Percentiles rank a stretch among this genome's conserved stretches.
These are phyloP conservation scores for Mesorhabditis sp. DNA, from an alignment of 2,888 invertebrate species.

Conservation along the genomic window DNA sequence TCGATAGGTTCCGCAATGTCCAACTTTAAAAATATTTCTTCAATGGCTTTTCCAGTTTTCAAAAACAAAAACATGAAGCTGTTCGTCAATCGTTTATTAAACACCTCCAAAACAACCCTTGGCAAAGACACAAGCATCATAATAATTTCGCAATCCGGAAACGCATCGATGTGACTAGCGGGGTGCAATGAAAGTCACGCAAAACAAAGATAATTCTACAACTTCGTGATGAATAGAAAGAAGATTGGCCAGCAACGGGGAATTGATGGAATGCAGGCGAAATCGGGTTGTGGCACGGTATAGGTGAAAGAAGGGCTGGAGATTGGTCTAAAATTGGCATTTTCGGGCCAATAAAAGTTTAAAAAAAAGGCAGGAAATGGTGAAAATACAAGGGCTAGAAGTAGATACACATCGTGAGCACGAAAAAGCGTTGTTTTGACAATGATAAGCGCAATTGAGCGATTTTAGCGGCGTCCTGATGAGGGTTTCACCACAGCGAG, in stretches of 20 bases:
- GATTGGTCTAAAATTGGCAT: not conserved
- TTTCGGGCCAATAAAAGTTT: not conserved
- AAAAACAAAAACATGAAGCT: too few species aligned
- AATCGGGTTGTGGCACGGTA: not conserved
- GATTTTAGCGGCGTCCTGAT: not conserved
- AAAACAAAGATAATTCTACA: not conserved
- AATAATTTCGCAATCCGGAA: too few species aligned
- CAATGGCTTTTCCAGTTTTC: too few species aligned
- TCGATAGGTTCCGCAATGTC: too few species aligned
- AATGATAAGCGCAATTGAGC: not conserved
- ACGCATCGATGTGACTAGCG: too few species aligned
- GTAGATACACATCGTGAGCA: too few species aligned
- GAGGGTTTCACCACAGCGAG: not conserved
- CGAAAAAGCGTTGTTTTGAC: too few species aligned
- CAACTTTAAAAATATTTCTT: too few species aligned
- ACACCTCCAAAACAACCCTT: too few species aligned
- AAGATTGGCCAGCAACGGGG: not conserved
- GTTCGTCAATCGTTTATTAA: too few species aligned
- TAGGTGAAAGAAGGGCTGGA: not conserved
- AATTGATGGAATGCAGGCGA: not conserved
- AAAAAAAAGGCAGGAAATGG: not conserved
- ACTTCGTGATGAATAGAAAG: not conserved
- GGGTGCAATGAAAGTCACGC: not conserved
- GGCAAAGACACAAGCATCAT: too few species aligned
- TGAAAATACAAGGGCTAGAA: too few species aligned